Conservation (phyloP, 2,113 vertebrate species). For the Archocentrus centrarchus region DNA sequence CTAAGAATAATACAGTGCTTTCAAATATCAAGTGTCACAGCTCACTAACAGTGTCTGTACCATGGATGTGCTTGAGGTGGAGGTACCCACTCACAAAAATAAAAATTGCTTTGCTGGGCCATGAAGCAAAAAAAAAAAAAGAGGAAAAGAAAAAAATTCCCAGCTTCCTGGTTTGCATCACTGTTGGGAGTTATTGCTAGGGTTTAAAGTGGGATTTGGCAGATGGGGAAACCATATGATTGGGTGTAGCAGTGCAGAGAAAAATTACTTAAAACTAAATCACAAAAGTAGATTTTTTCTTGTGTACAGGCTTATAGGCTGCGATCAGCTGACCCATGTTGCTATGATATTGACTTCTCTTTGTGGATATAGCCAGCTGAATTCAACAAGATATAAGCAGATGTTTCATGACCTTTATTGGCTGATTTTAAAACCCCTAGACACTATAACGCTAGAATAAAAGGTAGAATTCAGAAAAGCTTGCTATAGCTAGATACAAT, state of each 20-base stretch:
- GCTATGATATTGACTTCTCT: neutral
- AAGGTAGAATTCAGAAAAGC: too few relatives aligned
- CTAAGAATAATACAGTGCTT: neutral
- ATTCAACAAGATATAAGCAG: neutral
- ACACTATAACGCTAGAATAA: too few relatives aligned
- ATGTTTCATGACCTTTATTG: neutral
- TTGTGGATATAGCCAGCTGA: too few relatives aligned
- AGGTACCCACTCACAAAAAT: neutral
- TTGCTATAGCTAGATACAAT: too few relatives aligned
- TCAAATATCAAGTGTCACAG: neutral
- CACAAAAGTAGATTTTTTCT: neutral
- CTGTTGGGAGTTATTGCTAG: neutral
- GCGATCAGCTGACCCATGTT: neutral
- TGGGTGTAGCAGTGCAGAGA: neutral
- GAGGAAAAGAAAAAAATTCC: neutral
- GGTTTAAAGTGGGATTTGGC: neutral
- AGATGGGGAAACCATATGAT: slow-evolving; percentile 5
- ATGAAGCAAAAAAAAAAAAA: neutral
- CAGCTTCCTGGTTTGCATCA: neutral
- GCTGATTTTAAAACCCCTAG: too few relatives aligned
- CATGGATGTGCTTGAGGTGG: neutral
- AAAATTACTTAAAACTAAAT: neutral
- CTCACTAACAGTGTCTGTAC: neutral
- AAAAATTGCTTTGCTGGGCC: neutral
- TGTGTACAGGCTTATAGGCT: neutral